These are phyloP conservation scores for Atethmia centrago DNA, from an alignment of 2,888 invertebrate species.

Conservation along the genomic window DNA sequence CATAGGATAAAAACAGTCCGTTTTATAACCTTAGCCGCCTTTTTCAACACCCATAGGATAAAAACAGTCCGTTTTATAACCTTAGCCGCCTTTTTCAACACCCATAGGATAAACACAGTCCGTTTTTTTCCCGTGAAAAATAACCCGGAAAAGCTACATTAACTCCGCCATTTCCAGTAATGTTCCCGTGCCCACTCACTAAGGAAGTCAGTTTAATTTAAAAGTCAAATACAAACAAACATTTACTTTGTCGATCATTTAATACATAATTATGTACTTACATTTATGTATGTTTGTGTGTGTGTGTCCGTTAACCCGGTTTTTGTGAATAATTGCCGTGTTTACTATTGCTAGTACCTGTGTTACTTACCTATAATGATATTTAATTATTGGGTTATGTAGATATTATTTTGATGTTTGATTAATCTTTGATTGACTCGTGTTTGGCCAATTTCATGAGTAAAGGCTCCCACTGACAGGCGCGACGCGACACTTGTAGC, in stretches of 20 bases:
- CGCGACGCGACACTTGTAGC: too few species aligned
- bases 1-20: neutral
- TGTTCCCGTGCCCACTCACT: conserved; percentile 12
- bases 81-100: neutral
- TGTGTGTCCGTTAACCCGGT: conserved; percentile 64
- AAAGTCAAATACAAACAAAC: conserved; percentile 46
- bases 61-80: neutral
- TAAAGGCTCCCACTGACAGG: too few species aligned
- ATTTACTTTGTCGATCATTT: conserved; percentile 20
- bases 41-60: neutral
- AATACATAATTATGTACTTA: conserved; percentile 40
- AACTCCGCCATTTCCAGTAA: conserved; percentile 15
- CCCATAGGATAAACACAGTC: neutral
- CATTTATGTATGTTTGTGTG: conserved; percentile 42
- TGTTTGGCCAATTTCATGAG: neutral
- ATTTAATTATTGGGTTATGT: neutral
- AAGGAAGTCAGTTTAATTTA: conserved; percentile 43
- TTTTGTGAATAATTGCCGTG: conserved; percentile 55
- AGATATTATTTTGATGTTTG: conserved; percentile 24
- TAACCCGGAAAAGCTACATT: conserved; percentile 20
- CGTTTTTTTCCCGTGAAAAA: conserved; percentile 25
- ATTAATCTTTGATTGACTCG: conserved; percentile 14
- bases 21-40: too few species aligned
- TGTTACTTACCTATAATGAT: conserved; percentile 7
- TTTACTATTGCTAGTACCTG: conserved; percentile 36